Base-by-base conservation (phyloP, 2,797 vertebrate species). In the Eremophila alpestris region DNA sequence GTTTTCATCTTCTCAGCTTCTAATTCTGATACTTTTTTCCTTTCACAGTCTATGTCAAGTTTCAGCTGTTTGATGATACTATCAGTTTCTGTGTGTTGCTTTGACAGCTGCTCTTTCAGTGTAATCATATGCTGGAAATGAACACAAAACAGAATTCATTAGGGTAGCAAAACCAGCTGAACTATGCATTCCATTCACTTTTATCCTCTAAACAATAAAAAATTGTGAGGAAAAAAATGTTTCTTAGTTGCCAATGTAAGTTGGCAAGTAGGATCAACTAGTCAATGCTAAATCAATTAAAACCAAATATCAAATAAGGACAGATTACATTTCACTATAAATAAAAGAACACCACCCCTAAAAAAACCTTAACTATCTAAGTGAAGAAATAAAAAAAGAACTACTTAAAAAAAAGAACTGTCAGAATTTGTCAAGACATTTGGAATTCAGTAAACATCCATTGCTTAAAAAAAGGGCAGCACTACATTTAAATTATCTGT, bases 81-180 rank as follows among this genome's bases (percentile, higher is more conserved):
- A 52, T 99, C 98, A 1, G 97, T 95, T 85, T 99, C 98, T 49
- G 94, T 98, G 83, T 97, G 98, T 73, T 99, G 98, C 51, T 96
- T 97, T 10, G 98, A 98, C 62, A 99, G 98, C 90, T 99, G 99
- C 78, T 99, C 98, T 97, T 99, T 99, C 94, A 99, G 97, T 9
- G 97, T 97, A 98, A 99, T 98, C 97, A 99, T 91, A 88, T 99
- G 99, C 99, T 99, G 88, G 90, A 64, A 98, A 93, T 55, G 78
- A 96, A 96, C 70, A 91, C 38, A 96, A 96, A 87, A 2, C 85
- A 78, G 27, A 64, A 76, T 65, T 65, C 21, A 55, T 86, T 59
- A 94, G 45, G 24, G 60, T 13, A 65, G n/a, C 16, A 88, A 17
- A 87, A 74, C 8, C 16, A 93, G 23, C 8, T 15, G 5, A 89